These are phyloP conservation scores for Ennomos erosarius DNA, from an alignment of 2,888 invertebrate species.

Conservation along the genomic window DNA sequence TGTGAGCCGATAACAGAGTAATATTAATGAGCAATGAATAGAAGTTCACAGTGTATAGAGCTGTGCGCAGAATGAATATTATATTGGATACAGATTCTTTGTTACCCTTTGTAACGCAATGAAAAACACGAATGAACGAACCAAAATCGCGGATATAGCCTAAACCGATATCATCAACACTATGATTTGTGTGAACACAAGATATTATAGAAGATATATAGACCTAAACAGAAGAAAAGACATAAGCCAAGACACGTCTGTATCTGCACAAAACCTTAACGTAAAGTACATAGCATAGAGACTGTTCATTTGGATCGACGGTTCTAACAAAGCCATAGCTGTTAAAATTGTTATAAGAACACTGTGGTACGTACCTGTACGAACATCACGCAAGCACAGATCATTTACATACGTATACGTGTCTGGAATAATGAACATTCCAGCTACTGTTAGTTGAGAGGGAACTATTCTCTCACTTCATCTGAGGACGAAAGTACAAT, in stretches of 20 bases:
- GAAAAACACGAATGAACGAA: background rate
- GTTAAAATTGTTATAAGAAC: slow-evolving; percentile 44
- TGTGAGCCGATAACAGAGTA: slow-evolving; percentile 43
- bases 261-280: slow-evolving; percentile 11
- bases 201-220: slow-evolving; percentile 4
- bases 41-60: slow-evolving; percentile 39
- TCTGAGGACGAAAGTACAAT: slow-evolving; percentile 13
- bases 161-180: too few species aligned
- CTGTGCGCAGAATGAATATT: slow-evolving; percentile 7
- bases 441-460: slow-evolving; percentile 40
- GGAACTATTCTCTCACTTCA: slow-evolving; percentile 25
- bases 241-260: slow-evolving; percentile 7
- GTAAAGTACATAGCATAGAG: slow-evolving; percentile 25
- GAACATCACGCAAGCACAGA: slow-evolving; percentile 58
- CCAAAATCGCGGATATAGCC: background rate
- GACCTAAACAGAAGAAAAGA: slow-evolving; percentile 14
- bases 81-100: too few species aligned
- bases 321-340: slow-evolving; percentile 45
- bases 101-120: too few species aligned
- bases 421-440: slow-evolving; percentile 56
- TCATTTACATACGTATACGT: slow-evolving; percentile 68
- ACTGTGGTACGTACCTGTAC: slow-evolving; percentile 51
- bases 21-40: slow-evolving; percentile 47
- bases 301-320: slow-evolving; percentile 46
- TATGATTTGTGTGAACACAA: slow-evolving; percentile 7